These are phyloP conservation scores for Holothuria glaberrima DNA, from an alignment of 35 echinoderm and acorn worm genomes.

Conservation along the genomic window DNA sequence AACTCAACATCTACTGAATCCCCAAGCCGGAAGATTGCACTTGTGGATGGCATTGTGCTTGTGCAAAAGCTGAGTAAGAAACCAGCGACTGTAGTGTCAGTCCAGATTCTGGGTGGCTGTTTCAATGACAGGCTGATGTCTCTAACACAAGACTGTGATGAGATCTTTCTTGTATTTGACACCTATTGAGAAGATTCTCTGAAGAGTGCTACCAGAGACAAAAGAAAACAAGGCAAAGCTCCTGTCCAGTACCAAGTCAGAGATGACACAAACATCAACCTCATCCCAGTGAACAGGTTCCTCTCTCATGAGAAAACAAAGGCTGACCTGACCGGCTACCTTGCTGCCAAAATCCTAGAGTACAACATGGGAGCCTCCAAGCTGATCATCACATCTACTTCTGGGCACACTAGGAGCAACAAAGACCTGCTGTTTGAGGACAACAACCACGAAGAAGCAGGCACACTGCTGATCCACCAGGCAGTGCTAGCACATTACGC, in stretches of 20 bases:
- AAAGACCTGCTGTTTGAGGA: background rate
- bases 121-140: no score
- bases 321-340: background rate
- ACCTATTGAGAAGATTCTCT: no score
- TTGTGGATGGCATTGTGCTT: slow-evolving; percentile 5
- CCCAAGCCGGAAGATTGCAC: background rate
- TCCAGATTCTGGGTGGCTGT: slow-evolving; percentile 4
- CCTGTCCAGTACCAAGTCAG: slow-evolving; percentile 15
- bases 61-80: slow-evolving; percentile 2
- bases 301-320: slow-evolving; percentile 42
- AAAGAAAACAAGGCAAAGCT: slow-evolving; percentile 6
- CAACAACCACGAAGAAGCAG: no score
- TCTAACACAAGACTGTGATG: slow-evolving; percentile 1
- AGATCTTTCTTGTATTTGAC: slow-evolving; percentile 22
- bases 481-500: no score
- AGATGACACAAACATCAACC: slow-evolving; percentile 45
- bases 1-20: background rate
- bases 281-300: slow-evolving; percentile 14
- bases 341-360: slow-evolving; percentile 16
- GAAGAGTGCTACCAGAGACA: slow-evolving; percentile 37
- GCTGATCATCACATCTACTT: background rate
- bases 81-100: background rate
- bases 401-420: slow-evolving; percentile 37
- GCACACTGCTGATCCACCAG: no score
- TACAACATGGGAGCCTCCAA: no score